phyloP scores from a whole-genome alignment of 2,797 vertebrate species.

The Myripristis jacobus region DNA sequence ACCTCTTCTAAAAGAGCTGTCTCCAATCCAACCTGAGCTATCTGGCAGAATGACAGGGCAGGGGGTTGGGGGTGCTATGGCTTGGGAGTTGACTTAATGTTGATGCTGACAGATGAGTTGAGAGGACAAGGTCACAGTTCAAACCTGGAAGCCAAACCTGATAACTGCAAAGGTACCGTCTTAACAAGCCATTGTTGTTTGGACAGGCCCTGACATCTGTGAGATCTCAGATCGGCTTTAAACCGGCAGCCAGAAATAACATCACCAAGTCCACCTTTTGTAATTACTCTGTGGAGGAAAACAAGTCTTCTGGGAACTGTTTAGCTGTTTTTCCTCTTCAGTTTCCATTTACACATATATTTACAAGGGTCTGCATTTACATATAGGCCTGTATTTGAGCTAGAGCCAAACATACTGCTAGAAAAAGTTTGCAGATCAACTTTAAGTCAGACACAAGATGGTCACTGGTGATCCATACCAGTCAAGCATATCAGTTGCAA shows the following conservation, averaged over 20 bases:
- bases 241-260: background rate
- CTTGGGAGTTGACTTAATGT: slow-evolving; percentile 33
- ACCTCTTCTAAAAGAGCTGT: background rate
- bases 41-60: background rate
- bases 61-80: background rate
- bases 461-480: slow-evolving; percentile 11
- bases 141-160: slow-evolving; percentile 50
- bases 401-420: no score
- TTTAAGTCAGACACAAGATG: background rate
- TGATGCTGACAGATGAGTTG: slow-evolving; percentile 59
- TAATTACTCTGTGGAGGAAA: no score
- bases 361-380: no score
- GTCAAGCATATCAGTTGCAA: no score
- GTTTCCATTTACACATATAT: no score
- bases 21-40: background rate
- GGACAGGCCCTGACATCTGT: slow-evolving; percentile 38
- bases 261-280: no score
- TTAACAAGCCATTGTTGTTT: slow-evolving; percentile 38
- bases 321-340: no score
- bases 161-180: slow-evolving; percentile 37
- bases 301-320: no score
- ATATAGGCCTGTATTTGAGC: no score
- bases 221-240: slow-evolving; percentile 41
- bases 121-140: slow-evolving; percentile 61
- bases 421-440: no score